A percentile compares a stretch with the other conserved stretches of the same genome.
Evolutionary conservation across 2,113 vertebrate species (phyloP).

Genomic region (Arothron firmamentum): DNA sequence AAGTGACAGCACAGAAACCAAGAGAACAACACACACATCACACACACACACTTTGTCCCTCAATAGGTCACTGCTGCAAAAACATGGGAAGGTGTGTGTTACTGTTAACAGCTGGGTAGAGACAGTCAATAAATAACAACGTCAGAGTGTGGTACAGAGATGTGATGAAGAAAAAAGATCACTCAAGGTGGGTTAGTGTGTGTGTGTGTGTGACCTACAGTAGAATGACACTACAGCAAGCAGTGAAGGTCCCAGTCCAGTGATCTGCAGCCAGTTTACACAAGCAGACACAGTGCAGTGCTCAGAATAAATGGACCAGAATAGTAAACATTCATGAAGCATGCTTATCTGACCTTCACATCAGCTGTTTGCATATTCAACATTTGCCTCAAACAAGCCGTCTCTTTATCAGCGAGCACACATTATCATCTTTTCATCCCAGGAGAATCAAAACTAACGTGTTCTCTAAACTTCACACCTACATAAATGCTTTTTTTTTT

Average conservation of each 20-base stretch:
- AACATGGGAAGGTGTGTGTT: conserved; percentile 32
- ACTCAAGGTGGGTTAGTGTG: neutral
- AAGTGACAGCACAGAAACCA: conserved; percentile 24
- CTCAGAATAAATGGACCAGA: conserved; percentile 19
- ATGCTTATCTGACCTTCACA: conserved; percentile 32
- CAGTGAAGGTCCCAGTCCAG: neutral
- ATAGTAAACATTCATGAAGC: conserved; percentile 6
- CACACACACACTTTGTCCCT: conserved; percentile 10
- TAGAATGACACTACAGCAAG: neutral
- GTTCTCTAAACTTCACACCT: neutral
- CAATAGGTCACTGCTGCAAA: conserved; percentile 9
- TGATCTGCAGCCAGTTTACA: conserved; percentile 25
- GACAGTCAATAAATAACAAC: neutral
- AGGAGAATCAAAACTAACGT: no score
- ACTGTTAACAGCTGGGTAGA: neutral
- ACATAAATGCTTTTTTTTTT: neutral
- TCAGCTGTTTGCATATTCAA: conserved; percentile 14
- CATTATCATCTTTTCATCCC: conserved; percentile 8
- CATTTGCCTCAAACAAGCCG: conserved; percentile 9
- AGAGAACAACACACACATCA: neutral
- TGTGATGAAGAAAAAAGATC: neutral
- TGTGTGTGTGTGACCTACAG: neutral
- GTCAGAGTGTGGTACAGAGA: neutral
- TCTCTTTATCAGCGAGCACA: conserved; percentile 7
- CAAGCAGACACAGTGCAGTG: conserved; percentile 26